Evolutionary conservation across 2,113 vertebrate species (phyloP).

Genomic region (Saccopteryx leptura): DNA sequence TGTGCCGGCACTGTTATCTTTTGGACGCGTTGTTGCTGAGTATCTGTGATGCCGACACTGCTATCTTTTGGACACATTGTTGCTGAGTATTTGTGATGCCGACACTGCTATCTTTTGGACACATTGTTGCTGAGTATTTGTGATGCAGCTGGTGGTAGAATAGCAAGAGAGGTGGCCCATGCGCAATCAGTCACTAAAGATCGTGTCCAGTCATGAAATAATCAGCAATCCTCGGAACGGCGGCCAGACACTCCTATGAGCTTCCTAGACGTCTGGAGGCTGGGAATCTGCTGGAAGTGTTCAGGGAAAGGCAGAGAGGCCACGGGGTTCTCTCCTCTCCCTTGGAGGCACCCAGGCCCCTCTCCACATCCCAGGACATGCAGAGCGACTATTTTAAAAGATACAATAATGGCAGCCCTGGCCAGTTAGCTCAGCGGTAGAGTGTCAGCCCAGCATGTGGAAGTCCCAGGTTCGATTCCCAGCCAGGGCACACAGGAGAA

Average conservation of each 20-base stretch:
- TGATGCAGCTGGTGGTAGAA: constrained; percentile 58
- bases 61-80: too few species aligned
- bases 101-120: too few species aligned
- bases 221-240: constrained; percentile 1
- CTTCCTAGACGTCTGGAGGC: not conserved
- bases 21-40: not conserved
- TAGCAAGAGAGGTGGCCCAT: not conserved
- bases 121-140: not conserved
- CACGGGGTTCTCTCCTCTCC: not conserved
- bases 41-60: not conserved
- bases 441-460: too few species aligned
- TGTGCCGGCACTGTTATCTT: not conserved
- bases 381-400: not conserved
- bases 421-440: too few species aligned
- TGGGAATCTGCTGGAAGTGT: not conserved
- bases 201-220: constrained; percentile 54
- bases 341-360: not conserved
- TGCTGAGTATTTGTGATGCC: too few species aligned
- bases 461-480: too few species aligned
- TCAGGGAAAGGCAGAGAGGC: not conserved
- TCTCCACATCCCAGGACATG: not conserved
- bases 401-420: not conserved
- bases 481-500: too few species aligned
- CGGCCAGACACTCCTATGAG: constrained; percentile 12
- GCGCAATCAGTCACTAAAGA: constrained; percentile 48